phyloP scores from a whole-genome alignment of 2,888 invertebrate genomes.

The Trachelus tabidus region DNA sequence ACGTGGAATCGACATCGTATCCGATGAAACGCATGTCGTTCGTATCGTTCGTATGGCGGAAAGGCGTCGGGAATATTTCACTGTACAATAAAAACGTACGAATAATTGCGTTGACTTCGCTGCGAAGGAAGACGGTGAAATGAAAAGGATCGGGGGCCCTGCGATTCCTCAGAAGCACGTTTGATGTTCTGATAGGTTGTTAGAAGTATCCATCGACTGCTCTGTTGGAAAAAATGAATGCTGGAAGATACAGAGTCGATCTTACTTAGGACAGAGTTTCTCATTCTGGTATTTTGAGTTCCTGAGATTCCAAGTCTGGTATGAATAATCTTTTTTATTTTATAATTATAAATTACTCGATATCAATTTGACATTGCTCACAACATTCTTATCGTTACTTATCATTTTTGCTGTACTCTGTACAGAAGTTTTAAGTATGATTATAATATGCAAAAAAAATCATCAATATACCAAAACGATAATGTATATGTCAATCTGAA shows the following conservation, averaged over 20 bases:
- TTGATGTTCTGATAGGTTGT: conserved; percentile 23
- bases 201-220: conserved; percentile 23
- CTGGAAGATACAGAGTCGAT: background rate
- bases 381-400: no score
- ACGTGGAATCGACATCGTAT: no score
- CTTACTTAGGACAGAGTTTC: background rate
- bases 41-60: background rate
- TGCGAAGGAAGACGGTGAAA: background rate
- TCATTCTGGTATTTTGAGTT: no score
- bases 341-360: no score
- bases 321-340: no score
- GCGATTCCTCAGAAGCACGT: conserved; percentile 17
- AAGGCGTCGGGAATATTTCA: conserved; percentile 8
- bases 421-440: no score
- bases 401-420: no score
- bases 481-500: no score
- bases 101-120: conserved; percentile 8
- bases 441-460: no score
- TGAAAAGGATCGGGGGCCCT: background rate
- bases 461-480: no score
- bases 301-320: no score
- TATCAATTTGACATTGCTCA: no score
- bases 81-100: conserved; percentile 11
- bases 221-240: conserved; percentile 19
- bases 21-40: background rate